Base-by-base conservation (phyloP, 64 coral and sea anemone genomes). In the Actinia equina region DNA sequence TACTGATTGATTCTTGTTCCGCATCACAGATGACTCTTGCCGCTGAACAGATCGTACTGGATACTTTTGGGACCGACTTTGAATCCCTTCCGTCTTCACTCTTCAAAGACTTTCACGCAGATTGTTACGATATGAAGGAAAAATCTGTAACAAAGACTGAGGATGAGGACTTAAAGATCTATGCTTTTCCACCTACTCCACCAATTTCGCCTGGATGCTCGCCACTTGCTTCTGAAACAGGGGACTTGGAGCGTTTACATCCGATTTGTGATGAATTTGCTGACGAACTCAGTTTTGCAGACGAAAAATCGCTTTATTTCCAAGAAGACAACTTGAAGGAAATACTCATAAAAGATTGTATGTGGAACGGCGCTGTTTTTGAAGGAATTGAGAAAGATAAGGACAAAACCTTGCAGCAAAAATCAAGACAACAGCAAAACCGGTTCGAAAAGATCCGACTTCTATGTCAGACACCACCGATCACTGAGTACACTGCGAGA, bases 321-420 rank as follows among this genome's bases (percentile, higher is more conserved):
- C 91, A 93, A 82, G 88, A 92, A 30, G 86, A 93, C n/a, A 91
- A 97, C 86, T 84, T 97, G 53, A 93, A 97, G 65, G 91, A 97
- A 82, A 97, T 97, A 87, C 89, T 97, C 41, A 97, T 97, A 44
- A 97, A 97, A 81, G 94, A 97, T 51, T 97, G 94, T 54, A 97
- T 97, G 94, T 97, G 94, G 94, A 97, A 93, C 52, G 94, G 94
- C 20, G 89, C 86, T 46, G 91, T 85, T 20, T 97, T 90, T 65
- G 94, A 97, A 27, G 86, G 70, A 18, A 60, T n/a, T 13, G 80
- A 83, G 16, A 77, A 80, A 18, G 82, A 92, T 26, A 88, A 58
- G 26, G 78, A 86, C 53, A 91, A 89, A 59, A 85, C 82, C n/a
- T 69, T 58, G 18, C 79, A 87, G 23, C 81, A 79, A 37, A 89